Conservation (phyloP, 1,140 invertebrate genomes). For the Drosophila pseudoananassae region DNA sequence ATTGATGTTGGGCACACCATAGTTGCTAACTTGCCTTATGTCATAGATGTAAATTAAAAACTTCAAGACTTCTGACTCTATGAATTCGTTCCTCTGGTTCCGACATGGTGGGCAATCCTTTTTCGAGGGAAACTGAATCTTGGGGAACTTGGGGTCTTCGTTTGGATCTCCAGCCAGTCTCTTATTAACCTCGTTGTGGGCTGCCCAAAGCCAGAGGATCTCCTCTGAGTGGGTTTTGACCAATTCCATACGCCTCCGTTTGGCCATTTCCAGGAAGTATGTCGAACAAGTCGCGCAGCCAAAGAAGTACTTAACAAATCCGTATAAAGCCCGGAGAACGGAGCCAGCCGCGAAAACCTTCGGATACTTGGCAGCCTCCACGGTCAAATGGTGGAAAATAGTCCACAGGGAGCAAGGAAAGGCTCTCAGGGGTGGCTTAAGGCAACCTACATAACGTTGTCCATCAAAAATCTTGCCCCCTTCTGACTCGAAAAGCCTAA, state of each 20-base stretch:
- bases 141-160: constrained; percentile 95
- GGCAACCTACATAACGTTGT: constrained; percentile 89
- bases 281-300: constrained; percentile 94
- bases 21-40: constrained; percentile 33
- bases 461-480: constrained; percentile 65
- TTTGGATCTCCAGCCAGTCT: constrained; percentile 92
- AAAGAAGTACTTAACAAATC: constrained; percentile 96
- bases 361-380: constrained; percentile 88
- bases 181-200: constrained; percentile 96
- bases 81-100: constrained; percentile 7
- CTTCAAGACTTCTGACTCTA: constrained; percentile 20
- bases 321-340: constrained; percentile 91
- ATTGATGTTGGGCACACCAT: constrained; percentile 37
- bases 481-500: constrained; percentile 9
- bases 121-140: constrained; percentile 94
- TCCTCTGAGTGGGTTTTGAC: constrained; percentile 89
- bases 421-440: constrained; percentile 88
- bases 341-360: constrained; percentile 84
- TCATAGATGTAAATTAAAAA: constrained; percentile 51
- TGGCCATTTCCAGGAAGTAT: constrained; percentile 93
- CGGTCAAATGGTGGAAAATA: constrained; percentile 96
- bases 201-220: constrained; percentile 96
- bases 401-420: constrained; percentile 98
- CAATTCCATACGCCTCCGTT: constrained; percentile 86
- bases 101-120: constrained; percentile 88